Base-by-base conservation (phyloP, 2,797 vertebrate species). In the Centropyge bicolor region DNA sequence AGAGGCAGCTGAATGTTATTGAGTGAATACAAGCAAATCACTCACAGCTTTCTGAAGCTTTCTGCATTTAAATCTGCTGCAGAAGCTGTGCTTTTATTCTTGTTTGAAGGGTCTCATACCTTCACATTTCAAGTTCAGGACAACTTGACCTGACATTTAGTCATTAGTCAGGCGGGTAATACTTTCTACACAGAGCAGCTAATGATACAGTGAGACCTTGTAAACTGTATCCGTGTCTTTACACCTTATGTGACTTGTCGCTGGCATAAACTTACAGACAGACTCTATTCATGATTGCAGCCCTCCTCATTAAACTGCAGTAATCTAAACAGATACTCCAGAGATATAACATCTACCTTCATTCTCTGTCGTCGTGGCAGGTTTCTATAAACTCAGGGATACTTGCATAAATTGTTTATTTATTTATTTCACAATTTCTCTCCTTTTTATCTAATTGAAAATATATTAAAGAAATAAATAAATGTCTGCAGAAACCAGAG, bases 81-180 rank as follows among this genome's bases (percentile, higher is more conserved):
- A 45, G 55, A 48, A 38, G 62, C 9, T 36, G n/a, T 59, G 11
- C 22, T 55, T 80, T 76, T 52, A 22, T 43, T 46, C 24, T 35
- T 46, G 16, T 60, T 69, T 74, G 5, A 75, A 19, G 41, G 7
- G 46, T 61, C 38, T 80, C 54, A 43, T n/a, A 22, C 31, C 35
- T 56, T 75, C 74, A 46, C 19, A 5, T n/a, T 52, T 31, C 17
- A 48, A 48, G 9, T 57, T 46, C 45, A 38, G 1, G 6, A 2
- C 27, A 59, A 35, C 60, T 46, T 62, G 36, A 76, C 22, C 48
- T 74, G 52, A 19, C 61, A 52, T 57, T 43, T 36, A n/a, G 20
- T 43, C 35, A 68, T 65, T 72, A 38, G 10, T 51, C 43, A 69
- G 27, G 68, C 36, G 46, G 45, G 35, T 45, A 36, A 68, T 36